phyloP scores from a whole-genome alignment of 35 echinoderm and acorn worm species.

The Heliocidaris erythrogramma region DNA sequence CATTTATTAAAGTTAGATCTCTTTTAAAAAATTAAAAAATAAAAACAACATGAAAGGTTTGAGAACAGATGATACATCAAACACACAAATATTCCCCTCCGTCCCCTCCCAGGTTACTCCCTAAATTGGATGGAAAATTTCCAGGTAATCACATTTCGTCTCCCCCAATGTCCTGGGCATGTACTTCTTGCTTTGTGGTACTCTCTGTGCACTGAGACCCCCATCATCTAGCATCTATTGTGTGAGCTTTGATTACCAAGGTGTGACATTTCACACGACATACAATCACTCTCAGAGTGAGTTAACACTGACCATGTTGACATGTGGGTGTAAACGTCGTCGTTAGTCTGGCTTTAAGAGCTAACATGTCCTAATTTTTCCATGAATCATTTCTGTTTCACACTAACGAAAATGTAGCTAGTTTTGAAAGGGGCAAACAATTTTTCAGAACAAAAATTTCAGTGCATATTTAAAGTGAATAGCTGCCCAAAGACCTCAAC shows the following conservation, averaged over 20 bases:
- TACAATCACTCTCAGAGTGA: not conserved
- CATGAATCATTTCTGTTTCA: too few species aligned
- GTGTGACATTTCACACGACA: constrained; percentile 25
- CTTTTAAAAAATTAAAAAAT: not conserved
- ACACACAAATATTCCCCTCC: not conserved
- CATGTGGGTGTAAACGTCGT: not conserved
- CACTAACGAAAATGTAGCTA: too few species aligned
- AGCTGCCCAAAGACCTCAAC: too few species aligned
- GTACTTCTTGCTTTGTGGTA: not conserved
- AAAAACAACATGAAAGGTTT: not conserved
- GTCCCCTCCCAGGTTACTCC: not conserved
- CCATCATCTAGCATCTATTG: constrained; percentile 28
- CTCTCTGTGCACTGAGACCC: not conserved
- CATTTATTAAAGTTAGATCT: not conserved
- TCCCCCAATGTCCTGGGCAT: not conserved
- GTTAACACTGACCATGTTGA: not conserved
- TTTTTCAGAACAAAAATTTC: too few species aligned
- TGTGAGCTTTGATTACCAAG: constrained; percentile 29
- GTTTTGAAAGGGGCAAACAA: too few species aligned
- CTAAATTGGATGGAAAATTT: not conserved
- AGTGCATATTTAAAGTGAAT: too few species aligned
- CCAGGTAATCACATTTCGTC: not conserved
- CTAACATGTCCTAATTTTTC: not conserved
- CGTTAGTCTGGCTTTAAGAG: not conserved
- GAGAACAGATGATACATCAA: not conserved